phyloP scores from a whole-genome alignment of 2,888 invertebrate genomes.

The Mythimna vitellina region DNA sequence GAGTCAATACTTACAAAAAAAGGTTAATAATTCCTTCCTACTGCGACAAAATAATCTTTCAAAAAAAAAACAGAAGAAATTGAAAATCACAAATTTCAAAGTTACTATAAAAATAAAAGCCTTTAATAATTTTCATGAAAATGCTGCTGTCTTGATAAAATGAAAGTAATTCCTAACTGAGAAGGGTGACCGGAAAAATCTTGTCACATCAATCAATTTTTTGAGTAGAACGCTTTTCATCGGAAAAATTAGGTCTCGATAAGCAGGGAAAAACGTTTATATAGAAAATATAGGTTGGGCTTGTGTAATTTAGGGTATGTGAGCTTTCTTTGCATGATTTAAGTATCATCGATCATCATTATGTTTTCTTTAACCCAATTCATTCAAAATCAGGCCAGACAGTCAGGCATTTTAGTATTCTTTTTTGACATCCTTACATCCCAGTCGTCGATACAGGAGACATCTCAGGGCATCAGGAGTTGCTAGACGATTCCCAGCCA shows the following conservation, averaged over 20 bases:
- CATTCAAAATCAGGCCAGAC: background rate
- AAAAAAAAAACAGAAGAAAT: background rate
- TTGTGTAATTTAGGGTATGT: background rate
- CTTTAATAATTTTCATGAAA: slow-evolving; percentile 31
- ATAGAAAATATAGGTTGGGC: slow-evolving; percentile 12
- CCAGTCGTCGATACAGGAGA: no score
- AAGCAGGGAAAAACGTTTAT: slow-evolving; percentile 23
- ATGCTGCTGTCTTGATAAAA: slow-evolving; percentile 57
- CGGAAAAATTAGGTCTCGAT: slow-evolving; percentile 71
- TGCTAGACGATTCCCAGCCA: no score
- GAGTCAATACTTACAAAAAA: no score
- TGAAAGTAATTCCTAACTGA: slow-evolving; percentile 53
- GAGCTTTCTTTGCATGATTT: background rate
- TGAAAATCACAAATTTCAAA: slow-evolving; percentile 35
- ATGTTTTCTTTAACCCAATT: background rate
- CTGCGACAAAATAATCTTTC: background rate
- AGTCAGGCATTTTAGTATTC: no score
- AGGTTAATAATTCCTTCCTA: background rate
- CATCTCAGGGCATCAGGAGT: no score
- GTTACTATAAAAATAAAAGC: slow-evolving; percentile 34
- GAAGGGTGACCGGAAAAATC: slow-evolving; percentile 65
- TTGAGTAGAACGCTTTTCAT: slow-evolving; percentile 76
- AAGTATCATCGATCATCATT: slow-evolving; percentile 1
- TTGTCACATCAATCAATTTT: slow-evolving; percentile 80
- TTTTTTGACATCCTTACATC: no score